phyloP scores from a whole-genome alignment of 1,140 invertebrate genomes.

The Hypothenemus hampei region DNA sequence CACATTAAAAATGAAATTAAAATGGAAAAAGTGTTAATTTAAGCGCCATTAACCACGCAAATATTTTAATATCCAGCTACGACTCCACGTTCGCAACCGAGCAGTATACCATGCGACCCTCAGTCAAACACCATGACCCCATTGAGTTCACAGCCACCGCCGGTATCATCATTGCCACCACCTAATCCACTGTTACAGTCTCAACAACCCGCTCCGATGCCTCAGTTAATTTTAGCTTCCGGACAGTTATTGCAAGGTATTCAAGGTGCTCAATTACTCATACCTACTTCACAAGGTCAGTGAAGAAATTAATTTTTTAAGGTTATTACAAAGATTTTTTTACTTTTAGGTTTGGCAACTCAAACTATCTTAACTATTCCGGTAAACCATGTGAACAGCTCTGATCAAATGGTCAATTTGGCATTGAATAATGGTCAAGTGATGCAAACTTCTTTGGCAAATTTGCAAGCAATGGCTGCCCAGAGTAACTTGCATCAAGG shows the following conservation, averaged over 20 bases:
- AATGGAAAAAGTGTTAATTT: neutral
- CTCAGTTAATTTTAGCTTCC: conserved; percentile 84
- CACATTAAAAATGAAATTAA: neutral
- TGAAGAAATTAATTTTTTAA: conserved; percentile 2
- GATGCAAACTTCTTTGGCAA: conserved; percentile 76
- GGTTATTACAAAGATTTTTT: neutral
- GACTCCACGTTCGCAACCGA: conserved; percentile 30
- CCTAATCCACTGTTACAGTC: conserved; percentile 23
- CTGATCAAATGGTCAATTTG: conserved; percentile 76
- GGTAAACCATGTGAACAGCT: conserved; percentile 72
- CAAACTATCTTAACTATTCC: conserved; percentile 93
- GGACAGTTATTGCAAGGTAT: conserved; percentile 87
- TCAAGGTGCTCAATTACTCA: conserved; percentile 86
- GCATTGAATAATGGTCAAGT: conserved; percentile 76
- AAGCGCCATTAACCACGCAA: neutral
- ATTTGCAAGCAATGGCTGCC: conserved; percentile 72
- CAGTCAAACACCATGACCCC: conserved; percentile 24
- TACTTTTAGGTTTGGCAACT: conserved; percentile 73
- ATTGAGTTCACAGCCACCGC: conserved; percentile 28
- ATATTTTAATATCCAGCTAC: conserved; percentile 25
- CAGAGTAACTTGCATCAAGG: conserved; percentile 48
- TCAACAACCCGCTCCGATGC: conserved; percentile 67
- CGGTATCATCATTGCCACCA: conserved; percentile 21
- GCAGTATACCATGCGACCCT: conserved; percentile 22
- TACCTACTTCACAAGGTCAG: conserved; percentile 88